These are phyloP conservation scores for Mesorhabditis belari DNA, from an alignment of 2,888 invertebrate species.

Conservation along the genomic window DNA sequence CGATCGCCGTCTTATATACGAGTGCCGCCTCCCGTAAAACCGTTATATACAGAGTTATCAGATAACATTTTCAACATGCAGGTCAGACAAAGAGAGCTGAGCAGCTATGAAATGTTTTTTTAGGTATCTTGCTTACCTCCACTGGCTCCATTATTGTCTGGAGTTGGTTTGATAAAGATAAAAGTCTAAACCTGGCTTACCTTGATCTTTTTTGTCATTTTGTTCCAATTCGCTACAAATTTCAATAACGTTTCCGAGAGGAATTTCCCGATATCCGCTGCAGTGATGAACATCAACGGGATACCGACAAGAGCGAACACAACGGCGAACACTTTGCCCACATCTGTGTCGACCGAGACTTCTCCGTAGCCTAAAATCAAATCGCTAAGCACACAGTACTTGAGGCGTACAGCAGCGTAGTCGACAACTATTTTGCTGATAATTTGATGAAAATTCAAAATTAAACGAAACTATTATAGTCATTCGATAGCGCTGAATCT, in stretches of 20 bases:
- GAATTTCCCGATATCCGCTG: slow-evolving; percentile 54
- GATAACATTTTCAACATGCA: too few relatives aligned
- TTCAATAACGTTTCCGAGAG: slow-evolving; percentile 52
- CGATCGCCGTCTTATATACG: too few relatives aligned
- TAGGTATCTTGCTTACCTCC: too few relatives aligned
- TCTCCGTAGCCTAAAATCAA: slow-evolving; percentile 52
- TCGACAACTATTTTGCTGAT: too few relatives aligned
- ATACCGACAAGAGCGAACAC: slow-evolving; percentile 53
- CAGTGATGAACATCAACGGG: slow-evolving; percentile 54
- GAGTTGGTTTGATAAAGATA: background rate
- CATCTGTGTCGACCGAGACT: slow-evolving; percentile 52
- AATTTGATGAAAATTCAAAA: too few relatives aligned
- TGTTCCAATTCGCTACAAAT: slow-evolving; percentile 48
- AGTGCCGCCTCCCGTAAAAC: too few relatives aligned
- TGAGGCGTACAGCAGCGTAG: too few relatives aligned
- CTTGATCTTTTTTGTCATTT: slow-evolving; percentile 40
- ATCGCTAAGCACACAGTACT: too few relatives aligned
- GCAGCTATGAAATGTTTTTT: background rate
- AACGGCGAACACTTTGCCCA: slow-evolving; percentile 52
- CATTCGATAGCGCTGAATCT: too few relatives aligned
- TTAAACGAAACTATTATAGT: too few relatives aligned
- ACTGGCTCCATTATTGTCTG: background rate
- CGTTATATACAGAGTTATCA: too few relatives aligned
- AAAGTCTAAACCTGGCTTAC: slow-evolving; percentile 10
- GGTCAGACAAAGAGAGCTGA: background rate